phyloP scores from a whole-genome alignment of 2,888 invertebrate genomes.

The Oithona nana region DNA sequence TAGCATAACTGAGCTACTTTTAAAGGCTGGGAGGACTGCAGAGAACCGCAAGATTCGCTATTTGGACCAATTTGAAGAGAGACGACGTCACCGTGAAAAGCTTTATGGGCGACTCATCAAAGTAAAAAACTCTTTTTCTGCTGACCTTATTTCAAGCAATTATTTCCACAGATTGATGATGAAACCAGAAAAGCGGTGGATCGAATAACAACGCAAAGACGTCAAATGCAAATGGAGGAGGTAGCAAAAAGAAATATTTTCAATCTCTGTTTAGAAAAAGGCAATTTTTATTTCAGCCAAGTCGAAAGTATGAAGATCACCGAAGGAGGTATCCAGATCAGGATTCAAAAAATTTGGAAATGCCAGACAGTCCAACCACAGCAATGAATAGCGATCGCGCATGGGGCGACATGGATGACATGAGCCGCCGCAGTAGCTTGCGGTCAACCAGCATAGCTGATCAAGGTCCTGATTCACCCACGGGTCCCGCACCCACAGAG shows the following conservation, averaged over 20 bases:
- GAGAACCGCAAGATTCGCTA: not conserved
- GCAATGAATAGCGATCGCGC: not conserved
- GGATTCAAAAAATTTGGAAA: too few relatives aligned
- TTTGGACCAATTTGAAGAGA: not conserved
- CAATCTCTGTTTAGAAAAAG: too few relatives aligned
- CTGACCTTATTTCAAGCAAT: not conserved
- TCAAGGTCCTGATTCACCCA: not conserved
- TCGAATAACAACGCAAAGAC: not conserved
- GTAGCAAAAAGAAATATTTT: too few relatives aligned
- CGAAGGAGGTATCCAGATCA: too few relatives aligned
- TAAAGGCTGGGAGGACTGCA: not conserved
- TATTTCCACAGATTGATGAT: not conserved
- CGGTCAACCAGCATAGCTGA: not conserved
- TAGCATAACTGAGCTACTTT: too few relatives aligned
- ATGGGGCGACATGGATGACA: not conserved
- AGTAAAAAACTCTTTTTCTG: not conserved
- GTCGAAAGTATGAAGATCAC: too few relatives aligned
- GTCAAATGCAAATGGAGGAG: not conserved
- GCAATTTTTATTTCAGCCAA: too few relatives aligned
- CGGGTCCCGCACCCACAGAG: not conserved
- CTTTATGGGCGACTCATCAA: not conserved
- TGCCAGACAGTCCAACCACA: not conserved
- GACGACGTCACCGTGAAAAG: not conserved
- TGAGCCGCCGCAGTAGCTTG: not conserved
- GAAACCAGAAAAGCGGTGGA: not conserved